A percentile compares a stretch with the other conserved stretches of the same genome.
These are phyloP conservation scores for Clepsis dumicolana DNA, from an alignment of 2,888 invertebrate species.

Conservation along the genomic window DNA sequence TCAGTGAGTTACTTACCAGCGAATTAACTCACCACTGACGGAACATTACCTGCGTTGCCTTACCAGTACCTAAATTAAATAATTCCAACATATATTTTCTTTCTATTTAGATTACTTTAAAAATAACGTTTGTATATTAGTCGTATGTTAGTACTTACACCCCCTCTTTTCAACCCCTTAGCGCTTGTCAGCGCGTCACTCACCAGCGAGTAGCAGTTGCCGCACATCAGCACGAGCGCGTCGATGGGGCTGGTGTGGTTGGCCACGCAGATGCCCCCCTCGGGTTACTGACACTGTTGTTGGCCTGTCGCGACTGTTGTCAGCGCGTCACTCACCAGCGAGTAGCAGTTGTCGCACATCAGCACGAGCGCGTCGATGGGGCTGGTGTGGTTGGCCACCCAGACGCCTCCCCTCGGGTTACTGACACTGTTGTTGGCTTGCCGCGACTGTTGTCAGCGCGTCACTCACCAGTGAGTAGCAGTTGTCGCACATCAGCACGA, in stretches of 20 bases:
- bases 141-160: no score
- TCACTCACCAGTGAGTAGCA: slow-evolving; percentile 90
- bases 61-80: no score
- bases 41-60: no score
- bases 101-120: no score
- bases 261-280: no score
- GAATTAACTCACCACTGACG: no score
- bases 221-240: slow-evolving; percentile 98
- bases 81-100: no score
- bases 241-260: no score
- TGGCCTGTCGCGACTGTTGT: slow-evolving; percentile 72
- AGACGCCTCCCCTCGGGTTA: slow-evolving; percentile 94
- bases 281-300: no score
- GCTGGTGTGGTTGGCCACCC: slow-evolving; percentile 99
- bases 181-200: neutral
- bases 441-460: neutral
- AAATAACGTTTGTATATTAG: no score
- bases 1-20: neutral
- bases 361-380: slow-evolving; percentile 98
- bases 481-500: slow-evolving; percentile 98
- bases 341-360: slow-evolving; percentile 93
- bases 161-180: no score
- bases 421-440: neutral
- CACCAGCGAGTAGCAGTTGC: slow-evolving; percentile 89
- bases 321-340: neutral